These are phyloP conservation scores for Anguilla marmorata DNA, from an alignment of 2,797 vertebrate species.

Conservation along the genomic window DNA sequence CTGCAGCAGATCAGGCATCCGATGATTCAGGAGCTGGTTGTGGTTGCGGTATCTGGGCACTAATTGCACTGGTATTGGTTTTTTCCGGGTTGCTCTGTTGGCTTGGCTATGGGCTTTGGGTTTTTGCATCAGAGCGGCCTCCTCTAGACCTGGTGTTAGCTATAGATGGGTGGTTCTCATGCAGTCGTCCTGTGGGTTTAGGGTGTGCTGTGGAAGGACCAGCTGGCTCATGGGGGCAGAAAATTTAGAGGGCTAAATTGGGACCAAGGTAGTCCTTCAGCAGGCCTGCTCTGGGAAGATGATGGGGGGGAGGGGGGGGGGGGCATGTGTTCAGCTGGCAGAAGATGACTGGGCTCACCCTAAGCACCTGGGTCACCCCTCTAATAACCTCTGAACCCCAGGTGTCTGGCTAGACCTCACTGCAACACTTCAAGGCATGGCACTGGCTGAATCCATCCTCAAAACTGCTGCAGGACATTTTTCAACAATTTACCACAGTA, in stretches of 20 bases:
- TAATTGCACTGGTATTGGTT: not conserved
- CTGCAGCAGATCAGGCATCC: not conserved
- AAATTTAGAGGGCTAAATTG: not conserved
- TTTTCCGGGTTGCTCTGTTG: not conserved
- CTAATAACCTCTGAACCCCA: conserved; percentile 19
- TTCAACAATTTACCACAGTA: not conserved
- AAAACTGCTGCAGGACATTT: conserved; percentile 5
- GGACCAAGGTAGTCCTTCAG: not conserved
- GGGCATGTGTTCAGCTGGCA: not conserved
- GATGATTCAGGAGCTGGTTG: not conserved
- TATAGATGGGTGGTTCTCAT: not conserved
- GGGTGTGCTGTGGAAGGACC: not conserved
- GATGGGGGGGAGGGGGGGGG: not conserved
- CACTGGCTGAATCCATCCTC: not conserved
- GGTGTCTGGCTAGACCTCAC: conserved; percentile 18
- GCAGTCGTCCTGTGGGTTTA: not conserved
- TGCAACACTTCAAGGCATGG: not conserved
- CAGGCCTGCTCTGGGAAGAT: not conserved
- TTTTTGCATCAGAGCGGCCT: too few species aligned
- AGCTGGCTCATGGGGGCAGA: not conserved
- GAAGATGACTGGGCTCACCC: not conserved
- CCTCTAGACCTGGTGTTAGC: not conserved
- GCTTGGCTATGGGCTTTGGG: not conserved
- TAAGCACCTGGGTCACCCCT: conserved; percentile 22
- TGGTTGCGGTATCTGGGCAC: not conserved